A percentile compares a stretch with the other conserved stretches of the same genome.
These are phyloP conservation scores for Hermaeophaga mercurialis DNA, from an alignment of 2,888 invertebrate species.

Conservation along the genomic window DNA sequence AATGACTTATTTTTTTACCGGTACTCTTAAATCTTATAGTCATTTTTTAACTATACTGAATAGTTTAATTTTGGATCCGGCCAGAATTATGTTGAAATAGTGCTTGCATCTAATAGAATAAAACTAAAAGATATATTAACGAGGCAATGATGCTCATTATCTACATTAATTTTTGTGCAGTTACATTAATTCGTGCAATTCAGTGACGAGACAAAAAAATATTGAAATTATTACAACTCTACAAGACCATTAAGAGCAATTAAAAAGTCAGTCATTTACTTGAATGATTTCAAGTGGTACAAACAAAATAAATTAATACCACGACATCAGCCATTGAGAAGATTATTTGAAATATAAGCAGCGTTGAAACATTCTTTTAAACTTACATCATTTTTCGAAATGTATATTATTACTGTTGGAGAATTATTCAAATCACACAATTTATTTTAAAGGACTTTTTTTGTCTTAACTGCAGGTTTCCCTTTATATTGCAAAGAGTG, in stretches of 20 bases:
- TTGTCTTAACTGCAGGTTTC: no score
- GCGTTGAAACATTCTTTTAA: conserved; percentile 20
- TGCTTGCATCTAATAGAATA: no score
- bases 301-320: conserved; percentile 38
- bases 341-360: conserved; percentile 12
- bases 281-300: conserved; percentile 36
- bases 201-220: conserved; percentile 21
- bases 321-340: conserved; percentile 20
- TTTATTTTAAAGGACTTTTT: no score
- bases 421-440: no score
- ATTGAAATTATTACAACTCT: conserved; percentile 23
- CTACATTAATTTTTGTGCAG: conserved; percentile 17
- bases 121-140: conserved; percentile 2
- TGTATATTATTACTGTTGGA: no score
- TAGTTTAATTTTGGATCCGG: no score
- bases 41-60: no score
- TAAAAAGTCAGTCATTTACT: conserved; percentile 33
- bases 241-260: conserved; percentile 35
- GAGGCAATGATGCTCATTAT: neutral
- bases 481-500: no score
- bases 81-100: no score
- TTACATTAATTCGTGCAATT: conserved; percentile 18
- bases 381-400: conserved; percentile 19
- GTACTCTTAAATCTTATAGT: no score
- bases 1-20: no score